phyloP scores from a whole-genome alignment of 2,888 invertebrate species.

The Hydrotaea diabolus region DNA sequence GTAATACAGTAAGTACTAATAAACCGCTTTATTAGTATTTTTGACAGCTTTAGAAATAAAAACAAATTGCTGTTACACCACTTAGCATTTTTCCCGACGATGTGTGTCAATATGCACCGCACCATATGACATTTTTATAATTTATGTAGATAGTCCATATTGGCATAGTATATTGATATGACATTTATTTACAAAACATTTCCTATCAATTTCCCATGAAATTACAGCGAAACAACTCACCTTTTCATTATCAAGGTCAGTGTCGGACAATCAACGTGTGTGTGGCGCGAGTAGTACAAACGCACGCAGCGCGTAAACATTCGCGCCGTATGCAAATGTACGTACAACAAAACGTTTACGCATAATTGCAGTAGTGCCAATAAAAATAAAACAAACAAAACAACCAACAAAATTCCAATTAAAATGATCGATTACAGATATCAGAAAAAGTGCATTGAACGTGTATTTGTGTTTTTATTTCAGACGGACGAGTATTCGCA shows the following conservation, averaged over 20 bases:
- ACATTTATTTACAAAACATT: neutral
- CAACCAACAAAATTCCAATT: too few species aligned
- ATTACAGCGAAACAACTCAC: neutral
- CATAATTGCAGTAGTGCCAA: conserved; percentile 32
- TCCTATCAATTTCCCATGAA: neutral
- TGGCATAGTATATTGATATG: too few species aligned
- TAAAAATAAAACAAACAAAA: neutral
- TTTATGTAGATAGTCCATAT: too few species aligned
- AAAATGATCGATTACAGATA: neutral
- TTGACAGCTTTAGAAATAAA: too few species aligned
- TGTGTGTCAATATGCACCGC: too few species aligned
- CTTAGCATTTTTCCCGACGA: too few species aligned
- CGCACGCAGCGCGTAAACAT: conserved; percentile 7
- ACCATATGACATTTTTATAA: too few species aligned
- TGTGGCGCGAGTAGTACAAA: neutral
- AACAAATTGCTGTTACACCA: too few species aligned
- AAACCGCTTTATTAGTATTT: too few species aligned
- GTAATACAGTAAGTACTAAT: too few species aligned
- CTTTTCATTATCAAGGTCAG: conserved; percentile 34
- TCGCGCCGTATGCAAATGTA: conserved; percentile 5
- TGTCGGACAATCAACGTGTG: neutral
- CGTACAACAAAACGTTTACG: conserved; percentile 15
- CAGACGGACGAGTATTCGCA: neutral
- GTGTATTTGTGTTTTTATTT: too few species aligned
- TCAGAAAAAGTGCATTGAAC: conserved; percentile 2